These are phyloP conservation scores for Monochamus saltuarius DNA, from an alignment of 1,140 invertebrate species.

Conservation along the genomic window DNA sequence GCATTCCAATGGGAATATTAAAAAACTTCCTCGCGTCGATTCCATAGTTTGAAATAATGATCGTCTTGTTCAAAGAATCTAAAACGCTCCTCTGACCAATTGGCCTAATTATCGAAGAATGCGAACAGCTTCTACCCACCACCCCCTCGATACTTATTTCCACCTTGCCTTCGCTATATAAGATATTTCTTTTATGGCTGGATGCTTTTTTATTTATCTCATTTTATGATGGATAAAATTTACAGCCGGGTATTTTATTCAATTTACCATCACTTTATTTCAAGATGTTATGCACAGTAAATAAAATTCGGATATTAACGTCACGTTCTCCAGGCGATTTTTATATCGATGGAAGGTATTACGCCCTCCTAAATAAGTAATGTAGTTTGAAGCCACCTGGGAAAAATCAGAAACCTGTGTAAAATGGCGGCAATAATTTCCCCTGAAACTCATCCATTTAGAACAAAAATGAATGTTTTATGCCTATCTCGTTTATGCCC, in stretches of 20 bases:
- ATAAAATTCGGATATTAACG: neutral
- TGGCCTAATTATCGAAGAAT: conserved; percentile 17
- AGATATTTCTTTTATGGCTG: no score
- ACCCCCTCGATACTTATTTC: neutral
- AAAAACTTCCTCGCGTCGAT: conserved; percentile 9
- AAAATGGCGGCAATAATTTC: no score
- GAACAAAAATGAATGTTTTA: no score
- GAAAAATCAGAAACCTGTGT: no score
- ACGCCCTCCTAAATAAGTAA: no score
- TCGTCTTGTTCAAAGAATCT: conserved; percentile 5
- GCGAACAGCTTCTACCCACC: neutral
- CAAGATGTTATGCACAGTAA: conserved; percentile 1
- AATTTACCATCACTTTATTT: conserved; percentile 4
- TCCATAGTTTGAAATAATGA: conserved; percentile 15
- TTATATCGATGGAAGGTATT: no score
- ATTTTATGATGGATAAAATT: conserved; percentile 3
- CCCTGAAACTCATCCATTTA: no score
- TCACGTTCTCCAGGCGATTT: no score
- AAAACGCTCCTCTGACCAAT: conserved; percentile 15
- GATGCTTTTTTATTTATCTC: neutral
- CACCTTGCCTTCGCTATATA: no score
- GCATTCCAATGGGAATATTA: conserved; percentile 7
- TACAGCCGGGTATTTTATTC: conserved; percentile 1
- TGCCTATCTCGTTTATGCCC: no score
- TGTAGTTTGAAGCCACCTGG: no score